Evolutionary conservation across 2,113 vertebrate genomes (phyloP), one percentile per base, ranked within the genome.

Genomic region (Lynx canadensis): DNA sequence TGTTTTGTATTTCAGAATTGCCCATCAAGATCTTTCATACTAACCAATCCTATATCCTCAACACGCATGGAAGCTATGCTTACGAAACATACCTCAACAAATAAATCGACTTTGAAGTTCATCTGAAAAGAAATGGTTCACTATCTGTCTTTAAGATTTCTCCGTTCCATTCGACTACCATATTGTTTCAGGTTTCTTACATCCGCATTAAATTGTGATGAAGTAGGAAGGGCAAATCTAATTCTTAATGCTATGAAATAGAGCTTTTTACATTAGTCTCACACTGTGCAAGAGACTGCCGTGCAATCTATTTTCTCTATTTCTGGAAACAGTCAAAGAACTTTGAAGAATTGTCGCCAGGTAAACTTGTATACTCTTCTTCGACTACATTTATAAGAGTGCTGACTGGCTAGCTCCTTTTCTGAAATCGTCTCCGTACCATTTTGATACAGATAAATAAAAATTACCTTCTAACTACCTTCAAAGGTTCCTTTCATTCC

Each of bases 311-410:
- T 27, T 87, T 76, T 48, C 29, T 66, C 80, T 90, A 60, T 84
- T 97, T 96, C 84, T 91, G 94, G 21, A 71, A 91, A 95, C 25
- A 52, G 92, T 71, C 36, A 68, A 2, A 82, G 78, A 82, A 96
- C 71, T 0, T 45, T 45, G 19, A 97, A 66, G 93, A 88, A 65
- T 0, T 87, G 31, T 73, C 90, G 11, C 0, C 63, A 48, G 66
- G 21, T 81, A 94, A 89, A 68, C 4, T 4, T 78, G 16, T 76
- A 84, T 5, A 78, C 3, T 33, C 14, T 86, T 31, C 66, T 94
- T 45, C 16, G 31, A 94, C 19, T 73, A 2, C 11, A 76, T 86
- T 87, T 78, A 29, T 85, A 92, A 76, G 76, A 96, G 23, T 65
- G 78, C n/a, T 84, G 69, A 86, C 78, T 63, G 29, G 13, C 57